Evolutionary conservation across 2,113 vertebrate genomes (phyloP), one percentile per base, ranked within the genome.

Genomic region (Corvus moneduloides): DNA sequence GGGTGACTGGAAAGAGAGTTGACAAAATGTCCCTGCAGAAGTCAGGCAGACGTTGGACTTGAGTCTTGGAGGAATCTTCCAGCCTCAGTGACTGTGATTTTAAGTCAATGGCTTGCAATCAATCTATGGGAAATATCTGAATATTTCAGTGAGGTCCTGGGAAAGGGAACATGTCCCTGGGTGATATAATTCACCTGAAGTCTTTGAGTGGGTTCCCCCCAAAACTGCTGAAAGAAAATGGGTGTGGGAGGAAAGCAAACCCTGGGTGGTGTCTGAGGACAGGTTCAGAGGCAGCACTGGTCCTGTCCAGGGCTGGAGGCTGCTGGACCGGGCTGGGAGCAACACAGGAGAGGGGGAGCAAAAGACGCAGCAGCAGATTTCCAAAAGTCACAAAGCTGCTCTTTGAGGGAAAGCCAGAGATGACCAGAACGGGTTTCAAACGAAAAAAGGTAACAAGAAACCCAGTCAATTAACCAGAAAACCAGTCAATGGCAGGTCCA

Each of bases 121-220:
- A 13, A 2, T 7, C 24, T 3, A 0, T 3, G 4, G 4, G n/a
- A 39, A 72, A 59, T 15, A 32, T 0, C 51, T 1, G 39, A 18
- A 15, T 16, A 7, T 43, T 61, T 24, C 43, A n/a, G 28, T 1
- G 49, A 30, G n/a, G 6, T 11, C 12, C 46, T 3, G 15, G 49
- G 16, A n/a, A 56, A 37, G 17, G n/a, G 33, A 83, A 12, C 23
- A 0, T 0, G 1, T 9, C 27, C 52, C 28, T 30, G 14, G 39
- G 3, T 54, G 19, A 5, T 8, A 3, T 0, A 23, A 83, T 4
- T 17, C 15, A 49, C 2, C 10, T 10, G 5, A 27, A 64, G 27
- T 0, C 30, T n/a, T 48, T 74, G 66, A 10, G 3, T 21, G 35
- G 24, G 5, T 9, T 6, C 20, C 9, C 22, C 28, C 15, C 13